Percentiles rank a stretch among this genome's conserved stretches.
Evolutionary conservation across 2,113 vertebrate species (phyloP).

Genomic region (Scomber colias): DNA sequence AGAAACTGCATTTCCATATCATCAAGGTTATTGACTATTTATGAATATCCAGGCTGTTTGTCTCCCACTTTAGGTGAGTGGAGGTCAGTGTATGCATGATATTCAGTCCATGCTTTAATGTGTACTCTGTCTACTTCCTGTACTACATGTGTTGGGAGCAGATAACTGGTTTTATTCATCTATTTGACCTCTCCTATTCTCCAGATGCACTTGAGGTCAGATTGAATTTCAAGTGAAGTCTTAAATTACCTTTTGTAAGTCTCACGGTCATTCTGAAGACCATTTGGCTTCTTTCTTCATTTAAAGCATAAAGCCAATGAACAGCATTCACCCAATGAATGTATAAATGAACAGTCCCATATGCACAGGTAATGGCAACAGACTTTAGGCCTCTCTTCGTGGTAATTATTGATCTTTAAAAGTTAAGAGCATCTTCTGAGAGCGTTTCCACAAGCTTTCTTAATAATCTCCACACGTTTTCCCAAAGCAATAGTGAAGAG

Average conservation of each 20-base stretch:
- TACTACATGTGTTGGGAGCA: slow-evolving; percentile 11
- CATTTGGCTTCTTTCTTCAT: not conserved
- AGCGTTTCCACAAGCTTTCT: too few species aligned
- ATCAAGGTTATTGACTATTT: not conserved
- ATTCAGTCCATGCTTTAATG: not conserved
- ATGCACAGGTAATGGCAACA: too few species aligned
- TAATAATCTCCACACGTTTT: too few species aligned
- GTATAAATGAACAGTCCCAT: not conserved
- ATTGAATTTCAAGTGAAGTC: slow-evolving; percentile 1
- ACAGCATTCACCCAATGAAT: not conserved
- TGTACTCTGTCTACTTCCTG: not conserved
- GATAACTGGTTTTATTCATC: slow-evolving; percentile 55
- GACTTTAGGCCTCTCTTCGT: too few species aligned
- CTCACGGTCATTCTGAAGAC: not conserved
- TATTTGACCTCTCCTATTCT: slow-evolving; percentile 40
- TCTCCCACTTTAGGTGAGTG: not conserved
- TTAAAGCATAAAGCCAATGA: not conserved
- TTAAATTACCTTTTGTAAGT: slow-evolving; percentile 18
- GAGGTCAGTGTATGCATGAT: not conserved
- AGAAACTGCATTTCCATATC: not conserved
- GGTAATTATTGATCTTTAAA: too few species aligned
- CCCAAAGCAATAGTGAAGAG: too few species aligned
- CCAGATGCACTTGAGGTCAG: slow-evolving; percentile 16
- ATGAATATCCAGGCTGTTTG: not conserved
- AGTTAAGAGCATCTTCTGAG: too few species aligned